A percentile compares a stretch with the other conserved stretches of the same genome.
phyloP scores from a whole-genome alignment of 2,888 invertebrate genomes.

The Sinohyriopsis cumingii region DNA sequence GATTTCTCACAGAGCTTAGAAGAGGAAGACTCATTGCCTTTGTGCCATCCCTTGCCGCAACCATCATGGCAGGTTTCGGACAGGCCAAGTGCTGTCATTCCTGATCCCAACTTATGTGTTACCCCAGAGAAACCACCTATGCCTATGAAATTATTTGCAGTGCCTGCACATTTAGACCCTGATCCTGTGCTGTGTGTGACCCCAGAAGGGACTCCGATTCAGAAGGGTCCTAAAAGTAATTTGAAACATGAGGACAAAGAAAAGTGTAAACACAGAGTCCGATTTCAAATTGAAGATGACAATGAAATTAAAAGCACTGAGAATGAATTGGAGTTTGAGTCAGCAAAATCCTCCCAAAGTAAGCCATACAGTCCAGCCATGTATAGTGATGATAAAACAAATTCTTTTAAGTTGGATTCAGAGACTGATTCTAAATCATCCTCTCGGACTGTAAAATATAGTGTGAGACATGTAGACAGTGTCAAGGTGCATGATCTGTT shows the following conservation, averaged over 20 bases:
- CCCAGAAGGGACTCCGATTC: slow-evolving; percentile 42
- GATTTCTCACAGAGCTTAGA: slow-evolving; percentile 48
- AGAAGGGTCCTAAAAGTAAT: slow-evolving; percentile 8
- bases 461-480: slow-evolving; percentile 22
- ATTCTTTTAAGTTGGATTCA: neutral
- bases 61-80: slow-evolving; percentile 31
- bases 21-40: slow-evolving; percentile 46
- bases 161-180: slow-evolving; percentile 19
- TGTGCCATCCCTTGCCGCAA: slow-evolving; percentile 33
- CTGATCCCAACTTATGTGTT: slow-evolving; percentile 48
- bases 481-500: slow-evolving; percentile 25
- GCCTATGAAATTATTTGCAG: too few species aligned
- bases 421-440: slow-evolving; percentile 9
- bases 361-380: slow-evolving; percentile 39
- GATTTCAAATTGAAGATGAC: slow-evolving; percentile 49
- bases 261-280: slow-evolving; percentile 33
- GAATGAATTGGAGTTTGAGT: slow-evolving; percentile 10
- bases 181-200: slow-evolving; percentile 56
- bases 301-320: neutral
- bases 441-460: slow-evolving; percentile 36
- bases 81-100: slow-evolving; percentile 21
- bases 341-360: slow-evolving; percentile 19
- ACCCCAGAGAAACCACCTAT: slow-evolving; percentile 42
- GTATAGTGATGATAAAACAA: slow-evolving; percentile 29
- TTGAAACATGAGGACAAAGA: slow-evolving; percentile 11